These are phyloP conservation scores for Macrophya alboannulata DNA, from an alignment of 2,888 invertebrate genomes.

Conservation along the genomic window DNA sequence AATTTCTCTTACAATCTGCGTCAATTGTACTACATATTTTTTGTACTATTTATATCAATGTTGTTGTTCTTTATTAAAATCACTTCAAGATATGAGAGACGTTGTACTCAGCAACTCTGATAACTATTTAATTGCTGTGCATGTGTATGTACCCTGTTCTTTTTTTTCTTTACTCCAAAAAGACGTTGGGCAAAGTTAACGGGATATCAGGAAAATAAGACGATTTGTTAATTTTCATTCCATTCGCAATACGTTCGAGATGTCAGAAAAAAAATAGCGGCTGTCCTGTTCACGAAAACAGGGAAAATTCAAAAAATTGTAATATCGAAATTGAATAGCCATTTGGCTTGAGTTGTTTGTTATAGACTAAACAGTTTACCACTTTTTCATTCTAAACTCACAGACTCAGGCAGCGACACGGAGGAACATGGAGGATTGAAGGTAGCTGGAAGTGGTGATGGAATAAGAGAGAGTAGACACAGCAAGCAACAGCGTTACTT, in stretches of 20 bases:
- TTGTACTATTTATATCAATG: not conserved
- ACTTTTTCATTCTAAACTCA: constrained; percentile 59
- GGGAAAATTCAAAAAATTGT: not conserved
- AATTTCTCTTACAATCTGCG: not conserved
- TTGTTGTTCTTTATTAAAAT: not conserved
- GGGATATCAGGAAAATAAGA: not conserved
- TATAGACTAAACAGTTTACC: not conserved
- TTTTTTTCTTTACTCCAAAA: not conserved
- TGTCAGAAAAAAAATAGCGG: not conserved
- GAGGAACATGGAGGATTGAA: constrained; percentile 78
- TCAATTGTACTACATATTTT: not conserved
- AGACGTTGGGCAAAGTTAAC: not conserved
- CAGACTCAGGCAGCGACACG: constrained; percentile 86
- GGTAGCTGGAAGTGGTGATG: constrained; percentile 75
- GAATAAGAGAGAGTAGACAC: constrained; percentile 70
- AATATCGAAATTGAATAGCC: not conserved
- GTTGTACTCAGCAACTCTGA: not conserved
- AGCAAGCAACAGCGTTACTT: constrained; percentile 93
- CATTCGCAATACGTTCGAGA: not conserved
- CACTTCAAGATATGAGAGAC: not conserved
- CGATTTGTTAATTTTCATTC: not conserved
- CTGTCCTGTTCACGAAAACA: not conserved
- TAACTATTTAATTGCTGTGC: not conserved
- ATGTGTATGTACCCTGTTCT: not conserved
- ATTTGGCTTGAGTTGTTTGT: not conserved